Evolutionary conservation across 2,888 invertebrate genomes (phyloP).

Genomic region (Drosophila picticornis): DNA sequence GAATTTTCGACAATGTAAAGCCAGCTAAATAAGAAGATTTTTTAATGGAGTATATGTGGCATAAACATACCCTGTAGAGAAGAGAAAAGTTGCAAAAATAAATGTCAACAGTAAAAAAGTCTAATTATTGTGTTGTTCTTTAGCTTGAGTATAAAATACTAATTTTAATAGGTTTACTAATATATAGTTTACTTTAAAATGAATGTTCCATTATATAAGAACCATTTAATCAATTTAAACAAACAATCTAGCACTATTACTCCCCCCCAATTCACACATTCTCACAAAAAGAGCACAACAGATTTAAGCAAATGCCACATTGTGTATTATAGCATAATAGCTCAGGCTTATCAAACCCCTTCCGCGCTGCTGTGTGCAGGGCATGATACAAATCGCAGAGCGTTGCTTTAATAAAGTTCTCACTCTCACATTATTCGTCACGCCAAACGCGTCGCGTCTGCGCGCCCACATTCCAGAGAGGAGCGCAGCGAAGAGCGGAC

Average conservation of each 20-base stretch:
- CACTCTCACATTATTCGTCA: constrained; percentile 67
- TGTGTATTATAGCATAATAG: neutral
- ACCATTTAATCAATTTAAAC: neutral
- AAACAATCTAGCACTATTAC: neutral
- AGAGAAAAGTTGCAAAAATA: neutral
- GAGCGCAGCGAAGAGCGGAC: constrained; percentile 1
- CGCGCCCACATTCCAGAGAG: constrained; percentile 61
- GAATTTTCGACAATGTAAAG: constrained; percentile 72
- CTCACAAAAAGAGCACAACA: neutral
- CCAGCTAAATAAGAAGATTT: constrained; percentile 11
- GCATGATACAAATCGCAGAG: constrained; percentile 46
- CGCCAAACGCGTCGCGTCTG: constrained; percentile 52
- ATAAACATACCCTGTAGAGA: constrained; percentile 9
- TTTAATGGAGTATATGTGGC: neutral
- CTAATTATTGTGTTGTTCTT: neutral
- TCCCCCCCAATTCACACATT: neutral
- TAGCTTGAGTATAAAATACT: neutral
- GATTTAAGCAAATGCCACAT: neutral
- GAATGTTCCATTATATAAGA: neutral
- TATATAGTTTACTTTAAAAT: neutral
- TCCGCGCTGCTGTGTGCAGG: constrained; percentile 9
- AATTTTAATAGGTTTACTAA: neutral
- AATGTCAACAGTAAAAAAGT: neutral
- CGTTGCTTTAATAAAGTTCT: constrained; percentile 62
- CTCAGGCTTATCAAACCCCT: constrained; percentile 18